Evolutionary conservation across 2,113 vertebrate genomes (phyloP).

Genomic region (Protomyctophum bolini): DNA sequence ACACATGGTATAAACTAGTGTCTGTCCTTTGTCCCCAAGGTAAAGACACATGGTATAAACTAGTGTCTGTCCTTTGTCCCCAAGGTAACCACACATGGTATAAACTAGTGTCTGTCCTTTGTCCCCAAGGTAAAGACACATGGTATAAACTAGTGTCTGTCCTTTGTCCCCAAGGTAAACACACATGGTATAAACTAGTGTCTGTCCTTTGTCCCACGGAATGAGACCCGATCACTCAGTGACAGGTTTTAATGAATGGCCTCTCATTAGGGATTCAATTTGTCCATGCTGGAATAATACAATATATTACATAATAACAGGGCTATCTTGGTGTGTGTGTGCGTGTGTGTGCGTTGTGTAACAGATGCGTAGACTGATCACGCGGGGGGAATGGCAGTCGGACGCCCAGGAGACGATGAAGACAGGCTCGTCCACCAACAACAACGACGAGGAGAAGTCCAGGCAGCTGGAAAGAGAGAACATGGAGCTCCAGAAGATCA

Average conservation of each 20-base stretch:
- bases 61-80: too few relatives aligned
- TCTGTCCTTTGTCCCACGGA: not conserved
- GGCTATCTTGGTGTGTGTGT: not conserved
- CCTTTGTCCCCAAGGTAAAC: conserved; percentile 89
- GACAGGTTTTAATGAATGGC: not conserved
- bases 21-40: conserved; percentile 91
- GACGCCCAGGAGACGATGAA: conserved; percentile 93
- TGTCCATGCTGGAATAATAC: not conserved
- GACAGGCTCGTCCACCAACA: conserved; percentile 91
- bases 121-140: conserved; percentile 90
- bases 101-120: too few relatives aligned
- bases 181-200: too few relatives aligned
- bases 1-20: too few relatives aligned
- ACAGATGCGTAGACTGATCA: conserved; percentile 90
- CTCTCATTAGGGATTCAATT: conserved; percentile 18
- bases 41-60: too few relatives aligned
- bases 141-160: too few relatives aligned
- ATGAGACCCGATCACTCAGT: not conserved
- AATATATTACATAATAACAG: conserved; percentile 9
- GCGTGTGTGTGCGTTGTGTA: not conserved
- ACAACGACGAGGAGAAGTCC: conserved; percentile 92
- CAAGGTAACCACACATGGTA: too few relatives aligned
- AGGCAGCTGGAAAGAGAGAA: conserved; percentile 90
- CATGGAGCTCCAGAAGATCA: conserved; percentile 89
- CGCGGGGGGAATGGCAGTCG: conserved; percentile 90